These are phyloP conservation scores for Limosa lapponica DNA, from an alignment of 2,797 vertebrate species.

Conservation along the genomic window DNA sequence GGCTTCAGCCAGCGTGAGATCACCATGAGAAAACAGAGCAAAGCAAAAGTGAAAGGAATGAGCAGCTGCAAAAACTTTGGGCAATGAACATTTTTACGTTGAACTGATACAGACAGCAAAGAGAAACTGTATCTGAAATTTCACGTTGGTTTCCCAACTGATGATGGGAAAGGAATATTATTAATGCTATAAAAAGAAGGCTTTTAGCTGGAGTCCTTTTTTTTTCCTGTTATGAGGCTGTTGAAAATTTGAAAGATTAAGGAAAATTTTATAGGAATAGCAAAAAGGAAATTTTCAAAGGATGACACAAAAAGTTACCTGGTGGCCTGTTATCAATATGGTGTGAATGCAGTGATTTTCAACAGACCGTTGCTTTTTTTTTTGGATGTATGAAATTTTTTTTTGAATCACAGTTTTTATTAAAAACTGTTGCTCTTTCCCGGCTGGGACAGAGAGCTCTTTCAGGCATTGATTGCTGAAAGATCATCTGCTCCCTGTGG, in stretches of 20 bases:
- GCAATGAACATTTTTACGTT: not conserved
- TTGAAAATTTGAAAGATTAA: not conserved
- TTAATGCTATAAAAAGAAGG: constrained; percentile 13
- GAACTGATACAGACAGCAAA: not conserved
- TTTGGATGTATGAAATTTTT: not conserved
- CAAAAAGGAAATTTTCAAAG: not conserved
- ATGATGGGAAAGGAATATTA: not conserved
- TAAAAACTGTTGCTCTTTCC: constrained; percentile 20
- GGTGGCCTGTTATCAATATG: not conserved
- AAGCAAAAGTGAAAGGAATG: not conserved
- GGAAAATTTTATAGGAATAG: not conserved
- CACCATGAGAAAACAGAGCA: not conserved
- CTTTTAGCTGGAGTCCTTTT: not conserved
- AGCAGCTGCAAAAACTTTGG: not conserved
- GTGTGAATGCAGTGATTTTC: not conserved
- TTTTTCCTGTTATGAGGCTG: not conserved
- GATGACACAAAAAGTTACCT: not conserved
- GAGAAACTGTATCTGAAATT: not conserved
- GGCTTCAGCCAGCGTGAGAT: not conserved
- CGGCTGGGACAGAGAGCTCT: not conserved
- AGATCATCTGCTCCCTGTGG: constrained; percentile 41
- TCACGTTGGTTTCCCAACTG: not conserved
- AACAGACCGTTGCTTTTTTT: not conserved
- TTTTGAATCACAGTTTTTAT: not conserved
- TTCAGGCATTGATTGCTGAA: not conserved